phyloP scores from a whole-genome alignment of 2,113 vertebrate genomes.

The Hipposideros armiger region DNA sequence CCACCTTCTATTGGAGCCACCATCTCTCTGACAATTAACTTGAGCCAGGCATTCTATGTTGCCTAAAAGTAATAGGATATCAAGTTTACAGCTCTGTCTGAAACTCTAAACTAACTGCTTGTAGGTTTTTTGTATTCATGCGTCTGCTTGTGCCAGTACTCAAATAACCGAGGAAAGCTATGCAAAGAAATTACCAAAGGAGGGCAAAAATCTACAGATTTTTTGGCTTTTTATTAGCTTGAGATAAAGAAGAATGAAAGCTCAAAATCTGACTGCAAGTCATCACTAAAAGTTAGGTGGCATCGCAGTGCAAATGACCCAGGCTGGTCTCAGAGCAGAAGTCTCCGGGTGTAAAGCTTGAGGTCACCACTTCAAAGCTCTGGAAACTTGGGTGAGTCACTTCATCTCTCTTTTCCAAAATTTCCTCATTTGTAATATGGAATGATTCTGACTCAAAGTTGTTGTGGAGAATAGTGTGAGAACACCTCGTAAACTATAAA shows the following conservation, averaged over 20 bases:
- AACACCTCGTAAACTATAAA: neutral
- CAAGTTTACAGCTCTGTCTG: neutral
- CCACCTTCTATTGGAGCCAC: neutral
- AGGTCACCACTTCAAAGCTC: neutral
- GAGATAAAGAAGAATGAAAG: neutral
- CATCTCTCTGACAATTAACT: neutral
- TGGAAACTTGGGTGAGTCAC: neutral
- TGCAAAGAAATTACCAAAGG: neutral
- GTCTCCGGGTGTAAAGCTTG: neutral
- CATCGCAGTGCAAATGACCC: neutral
- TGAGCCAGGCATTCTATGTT: neutral
- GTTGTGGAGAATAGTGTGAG: neutral
- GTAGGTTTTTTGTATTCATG: neutral
- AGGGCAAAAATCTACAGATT: neutral
- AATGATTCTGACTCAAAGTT: slow-evolving; percentile 2
- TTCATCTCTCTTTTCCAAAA: neutral
- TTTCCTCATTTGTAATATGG: neutral
- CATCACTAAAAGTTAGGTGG: neutral
- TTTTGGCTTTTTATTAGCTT: neutral
- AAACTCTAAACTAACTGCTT: neutral
- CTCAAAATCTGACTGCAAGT: neutral
- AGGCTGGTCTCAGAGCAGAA: neutral
- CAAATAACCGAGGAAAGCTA: neutral
- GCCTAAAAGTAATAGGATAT: neutral
- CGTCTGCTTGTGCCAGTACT: neutral